Conservation (phyloP, 2,113 vertebrate genomes). For the Cinclus mexicanus region DNA sequence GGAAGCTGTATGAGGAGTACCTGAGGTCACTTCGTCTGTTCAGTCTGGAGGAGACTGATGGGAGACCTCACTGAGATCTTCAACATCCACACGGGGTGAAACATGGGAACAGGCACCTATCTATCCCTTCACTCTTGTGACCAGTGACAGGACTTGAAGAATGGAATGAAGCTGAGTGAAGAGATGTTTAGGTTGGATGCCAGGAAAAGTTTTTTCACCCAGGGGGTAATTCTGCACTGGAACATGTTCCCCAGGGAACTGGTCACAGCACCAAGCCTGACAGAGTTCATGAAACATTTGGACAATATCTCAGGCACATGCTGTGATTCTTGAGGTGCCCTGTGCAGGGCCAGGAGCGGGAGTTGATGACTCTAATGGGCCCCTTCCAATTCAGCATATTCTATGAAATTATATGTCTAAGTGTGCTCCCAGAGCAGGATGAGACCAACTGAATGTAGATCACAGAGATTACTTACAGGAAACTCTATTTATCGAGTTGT, state of each 20-base stretch:
- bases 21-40: not conserved
- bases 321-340: not conserved
- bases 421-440: not conserved
- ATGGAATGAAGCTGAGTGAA: rapidly evolving
- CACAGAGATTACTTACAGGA: not conserved
- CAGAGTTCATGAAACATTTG: not conserved
- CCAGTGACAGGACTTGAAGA: not conserved
- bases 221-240: rapidly evolving
- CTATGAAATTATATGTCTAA: not conserved
- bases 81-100: rapidly evolving
- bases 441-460: not conserved
- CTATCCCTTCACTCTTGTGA: not conserved
- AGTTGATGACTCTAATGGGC: not conserved
- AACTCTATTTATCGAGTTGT: not conserved
- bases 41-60: not conserved
- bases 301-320: not conserved
- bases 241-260: not conserved
- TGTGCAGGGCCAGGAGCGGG: not conserved
- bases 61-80: not conserved
- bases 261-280: too few relatives aligned
- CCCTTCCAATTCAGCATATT: not conserved
- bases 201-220: not conserved
- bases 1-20: rapidly evolving
- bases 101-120: not conserved
- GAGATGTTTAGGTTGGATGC: not conserved